These are phyloP conservation scores for Mechanitis mazaeus DNA, from an alignment of 2,888 invertebrate species.

Conservation along the genomic window DNA sequence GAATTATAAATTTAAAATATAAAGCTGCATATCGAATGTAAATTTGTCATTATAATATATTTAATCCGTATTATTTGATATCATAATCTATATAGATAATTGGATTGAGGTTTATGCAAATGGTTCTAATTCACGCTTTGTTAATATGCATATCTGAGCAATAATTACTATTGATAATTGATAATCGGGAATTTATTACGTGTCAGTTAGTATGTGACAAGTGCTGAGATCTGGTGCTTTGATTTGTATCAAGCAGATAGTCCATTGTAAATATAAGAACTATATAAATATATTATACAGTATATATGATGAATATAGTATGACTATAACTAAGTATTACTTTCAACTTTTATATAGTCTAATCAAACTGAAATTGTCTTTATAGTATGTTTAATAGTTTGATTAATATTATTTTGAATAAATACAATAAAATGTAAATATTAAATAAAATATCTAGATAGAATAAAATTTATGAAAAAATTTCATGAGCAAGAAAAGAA, in stretches of 20 bases:
- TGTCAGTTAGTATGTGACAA: not conserved
- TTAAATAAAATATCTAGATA: too few relatives aligned
- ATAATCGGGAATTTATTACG: conserved; percentile 27
- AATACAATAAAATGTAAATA: too few relatives aligned
- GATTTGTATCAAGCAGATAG: not conserved
- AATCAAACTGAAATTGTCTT: too few relatives aligned
- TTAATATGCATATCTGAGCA: conserved; percentile 31
- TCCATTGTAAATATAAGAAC: not conserved
- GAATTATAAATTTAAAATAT: not conserved
- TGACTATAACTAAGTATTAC: too few relatives aligned
- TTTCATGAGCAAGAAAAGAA: too few relatives aligned
- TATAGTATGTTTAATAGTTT: too few relatives aligned
- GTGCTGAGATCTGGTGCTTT: not conserved
- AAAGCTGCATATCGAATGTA: not conserved
- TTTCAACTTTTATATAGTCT: too few relatives aligned
- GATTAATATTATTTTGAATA: too few relatives aligned
- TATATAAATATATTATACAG: not conserved
- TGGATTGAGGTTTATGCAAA: conserved; percentile 32
- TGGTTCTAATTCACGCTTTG: conserved; percentile 26
- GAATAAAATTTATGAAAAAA: too few relatives aligned
- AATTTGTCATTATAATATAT: not conserved
- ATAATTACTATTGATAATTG: conserved; percentile 30
- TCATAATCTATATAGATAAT: conserved; percentile 25
- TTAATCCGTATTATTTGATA: conserved; percentile 1
- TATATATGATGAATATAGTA: not conserved